A percentile compares a stretch with the other conserved stretches of the same genome.
Conservation (phyloP, 1,140 invertebrate species). For the Mesaphorura yosii region DNA sequence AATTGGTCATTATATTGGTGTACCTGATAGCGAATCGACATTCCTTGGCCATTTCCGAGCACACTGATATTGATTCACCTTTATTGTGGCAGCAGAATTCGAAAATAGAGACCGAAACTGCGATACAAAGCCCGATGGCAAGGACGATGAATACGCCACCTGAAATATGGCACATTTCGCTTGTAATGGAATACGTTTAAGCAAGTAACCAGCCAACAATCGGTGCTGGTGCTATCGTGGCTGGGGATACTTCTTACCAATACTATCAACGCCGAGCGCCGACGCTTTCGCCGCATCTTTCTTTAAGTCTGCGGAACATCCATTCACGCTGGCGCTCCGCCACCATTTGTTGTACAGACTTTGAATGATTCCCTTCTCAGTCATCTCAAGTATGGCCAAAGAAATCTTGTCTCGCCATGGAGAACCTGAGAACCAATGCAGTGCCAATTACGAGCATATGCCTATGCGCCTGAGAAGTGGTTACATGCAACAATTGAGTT, state of each 20-base stretch:
- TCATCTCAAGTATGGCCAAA: constrained; percentile 59
- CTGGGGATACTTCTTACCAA: constrained; percentile 43
- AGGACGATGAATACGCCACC: constrained; percentile 89
- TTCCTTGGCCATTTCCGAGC: constrained; percentile 69
- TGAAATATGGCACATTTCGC: constrained; percentile 31
- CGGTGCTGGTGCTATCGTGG: neutral
- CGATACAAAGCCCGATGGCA: constrained; percentile 58
- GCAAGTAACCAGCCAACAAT: neutral
- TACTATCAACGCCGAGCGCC: constrained; percentile 75
- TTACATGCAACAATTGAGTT: too few relatives aligned
- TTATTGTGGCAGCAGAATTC: constrained; percentile 73
- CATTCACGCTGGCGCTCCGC: constrained; percentile 44
- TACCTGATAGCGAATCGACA: constrained; percentile 54
- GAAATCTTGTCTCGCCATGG: constrained; percentile 64
- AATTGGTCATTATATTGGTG: neutral
- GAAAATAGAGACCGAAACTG: constrained; percentile 60
- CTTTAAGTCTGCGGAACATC: constrained; percentile 37
- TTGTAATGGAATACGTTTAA: constrained; percentile 3
- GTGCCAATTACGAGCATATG: neutral
- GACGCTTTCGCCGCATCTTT: constrained; percentile 62
- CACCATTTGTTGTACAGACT: constrained; percentile 63
- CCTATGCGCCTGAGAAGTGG: too few relatives aligned
- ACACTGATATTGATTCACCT: constrained; percentile 55
- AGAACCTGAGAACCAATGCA: constrained; percentile 45
- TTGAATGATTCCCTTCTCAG: constrained; percentile 60